Evolutionary conservation across 2,113 vertebrate genomes (phyloP).

Genomic region (Oncorhynchus mykiss): DNA sequence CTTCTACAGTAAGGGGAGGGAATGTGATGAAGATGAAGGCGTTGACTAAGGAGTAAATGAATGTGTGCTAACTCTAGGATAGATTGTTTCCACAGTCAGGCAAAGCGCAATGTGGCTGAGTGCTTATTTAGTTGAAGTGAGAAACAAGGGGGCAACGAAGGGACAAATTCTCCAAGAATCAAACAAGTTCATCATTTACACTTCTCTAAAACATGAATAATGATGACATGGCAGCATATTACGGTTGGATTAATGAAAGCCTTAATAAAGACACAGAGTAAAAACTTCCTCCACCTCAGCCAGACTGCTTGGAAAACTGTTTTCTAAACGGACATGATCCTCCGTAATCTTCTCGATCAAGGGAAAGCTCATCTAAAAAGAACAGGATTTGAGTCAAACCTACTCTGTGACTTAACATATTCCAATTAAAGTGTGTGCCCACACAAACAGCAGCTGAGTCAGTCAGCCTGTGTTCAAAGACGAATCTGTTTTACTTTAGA

Average conservation of each 20-base stretch:
- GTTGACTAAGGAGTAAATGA: conserved; percentile 46
- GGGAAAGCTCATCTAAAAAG: not conserved
- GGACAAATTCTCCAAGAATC: not conserved
- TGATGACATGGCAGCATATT: not conserved
- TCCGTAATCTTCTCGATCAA: not conserved
- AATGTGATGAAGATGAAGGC: not conserved
- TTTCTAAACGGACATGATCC: not conserved
- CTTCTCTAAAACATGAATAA: not conserved
- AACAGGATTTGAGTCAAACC: not conserved
- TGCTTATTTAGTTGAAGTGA: conserved; percentile 57
- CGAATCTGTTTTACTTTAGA: conserved; percentile 9
- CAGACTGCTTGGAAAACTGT: not conserved
- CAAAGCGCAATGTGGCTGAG: conserved; percentile 58
- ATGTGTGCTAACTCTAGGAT: conserved; percentile 44
- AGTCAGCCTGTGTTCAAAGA: not conserved
- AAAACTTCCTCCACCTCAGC: not conserved
- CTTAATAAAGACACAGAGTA: not conserved
- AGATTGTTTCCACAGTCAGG: conserved; percentile 51
- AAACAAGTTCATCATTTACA: not conserved
- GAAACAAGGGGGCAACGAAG: conserved; percentile 28
- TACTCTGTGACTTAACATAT: not conserved
- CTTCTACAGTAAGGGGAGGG: not conserved
- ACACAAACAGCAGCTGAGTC: not conserved
- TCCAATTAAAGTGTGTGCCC: not conserved
- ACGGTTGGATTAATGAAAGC: too few species aligned